Evolutionary conservation across 53 echinoderm and acorn worm species (phyloP).

Genomic region (Echinarachnius parma): DNA sequence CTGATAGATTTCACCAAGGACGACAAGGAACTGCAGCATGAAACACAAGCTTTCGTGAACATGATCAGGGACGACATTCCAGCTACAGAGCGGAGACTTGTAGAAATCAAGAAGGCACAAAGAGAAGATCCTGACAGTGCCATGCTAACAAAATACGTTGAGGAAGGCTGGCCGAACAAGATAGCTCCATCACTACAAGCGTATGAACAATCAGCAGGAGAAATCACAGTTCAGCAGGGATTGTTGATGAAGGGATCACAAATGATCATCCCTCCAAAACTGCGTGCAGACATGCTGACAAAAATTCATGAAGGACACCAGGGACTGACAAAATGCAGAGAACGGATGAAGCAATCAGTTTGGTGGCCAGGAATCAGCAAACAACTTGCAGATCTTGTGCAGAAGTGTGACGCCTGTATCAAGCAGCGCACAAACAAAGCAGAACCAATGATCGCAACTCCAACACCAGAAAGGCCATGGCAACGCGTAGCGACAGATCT

Average conservation of each 20-base stretch:
- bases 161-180: slow-evolving; percentile 44
- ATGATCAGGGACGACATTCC: slow-evolving; percentile 31
- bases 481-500: slow-evolving; percentile 51
- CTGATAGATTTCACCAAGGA: not conserved
- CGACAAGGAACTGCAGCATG: slow-evolving; percentile 20
- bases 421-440: slow-evolving; percentile 33
- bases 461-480: slow-evolving; percentile 34
- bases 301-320: slow-evolving; percentile 58
- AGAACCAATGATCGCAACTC: slow-evolving; percentile 37
- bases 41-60: slow-evolving; percentile 30
- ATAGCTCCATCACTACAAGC: slow-evolving; percentile 11
- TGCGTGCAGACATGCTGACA: slow-evolving; percentile 33
- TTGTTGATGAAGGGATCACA: slow-evolving; percentile 50
- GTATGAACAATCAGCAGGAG: slow-evolving; percentile 19
- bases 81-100: slow-evolving; percentile 33
- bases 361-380: slow-evolving; percentile 69
- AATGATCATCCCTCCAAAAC: slow-evolving; percentile 44
- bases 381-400: slow-evolving; percentile 32
- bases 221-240: slow-evolving; percentile 37
- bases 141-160: slow-evolving; percentile 33
- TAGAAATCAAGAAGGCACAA: slow-evolving; percentile 30
- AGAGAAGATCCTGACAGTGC: slow-evolving; percentile 41
- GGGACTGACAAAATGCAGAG: slow-evolving; percentile 55
- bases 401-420: slow-evolving; percentile 40
- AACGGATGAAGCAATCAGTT: slow-evolving; percentile 43